These are phyloP conservation scores for Zosterops lateralis DNA, from an alignment of 2,113 vertebrate genomes.

Conservation along the genomic window DNA sequence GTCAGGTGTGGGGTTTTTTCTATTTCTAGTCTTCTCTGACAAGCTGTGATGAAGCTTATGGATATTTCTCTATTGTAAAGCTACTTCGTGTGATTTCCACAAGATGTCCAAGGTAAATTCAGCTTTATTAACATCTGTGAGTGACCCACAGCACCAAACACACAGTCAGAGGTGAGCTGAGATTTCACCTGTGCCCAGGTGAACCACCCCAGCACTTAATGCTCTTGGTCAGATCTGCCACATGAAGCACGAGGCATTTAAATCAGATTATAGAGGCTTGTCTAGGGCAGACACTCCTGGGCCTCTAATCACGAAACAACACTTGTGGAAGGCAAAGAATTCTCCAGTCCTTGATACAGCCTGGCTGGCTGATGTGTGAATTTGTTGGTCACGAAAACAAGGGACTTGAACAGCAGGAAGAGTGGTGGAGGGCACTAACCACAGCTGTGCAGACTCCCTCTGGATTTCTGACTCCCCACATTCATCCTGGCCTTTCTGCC, in stretches of 20 bases:
- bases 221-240: neutral
- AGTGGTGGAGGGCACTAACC: neutral
- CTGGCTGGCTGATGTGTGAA: neutral
- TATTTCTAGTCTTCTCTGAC: neutral
- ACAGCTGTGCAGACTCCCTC: neutral
- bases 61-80: neutral
- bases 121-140: neutral
- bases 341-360: neutral
- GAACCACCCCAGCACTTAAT: neutral
- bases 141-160: neutral
- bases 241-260: neutral
- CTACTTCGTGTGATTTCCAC: neutral
- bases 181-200: slow-evolving; percentile 13
- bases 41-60: neutral
- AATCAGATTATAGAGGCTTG: neutral
- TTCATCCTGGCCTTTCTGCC: neutral
- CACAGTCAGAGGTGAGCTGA: neutral
- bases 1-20: neutral
- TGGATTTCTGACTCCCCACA: neutral
- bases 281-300: neutral
- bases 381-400: neutral
- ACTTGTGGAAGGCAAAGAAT: neutral
- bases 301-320: neutral
- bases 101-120: neutral
- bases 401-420: accelerated